These are phyloP conservation scores for Serinus canaria DNA, from an alignment of 2,113 vertebrate species.

Conservation along the genomic window DNA sequence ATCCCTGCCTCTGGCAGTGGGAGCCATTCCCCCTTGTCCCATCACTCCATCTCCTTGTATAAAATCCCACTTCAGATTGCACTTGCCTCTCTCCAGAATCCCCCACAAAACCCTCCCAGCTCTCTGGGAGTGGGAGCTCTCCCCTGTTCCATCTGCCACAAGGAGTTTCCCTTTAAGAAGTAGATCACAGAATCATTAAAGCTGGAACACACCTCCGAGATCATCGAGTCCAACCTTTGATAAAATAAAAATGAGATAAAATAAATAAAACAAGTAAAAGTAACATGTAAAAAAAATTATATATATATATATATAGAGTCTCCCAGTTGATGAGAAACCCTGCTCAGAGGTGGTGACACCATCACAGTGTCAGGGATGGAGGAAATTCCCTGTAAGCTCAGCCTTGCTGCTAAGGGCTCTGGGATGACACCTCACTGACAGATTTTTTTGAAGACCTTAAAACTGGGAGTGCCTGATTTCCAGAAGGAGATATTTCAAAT, in stretches of 20 bases:
- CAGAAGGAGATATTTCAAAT: not conserved
- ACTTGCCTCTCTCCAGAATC: not conserved
- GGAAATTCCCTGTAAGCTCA: not conserved
- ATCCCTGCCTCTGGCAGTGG: not conserved
- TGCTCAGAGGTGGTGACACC: not conserved
- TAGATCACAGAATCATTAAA: not conserved
- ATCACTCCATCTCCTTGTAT: not conserved
- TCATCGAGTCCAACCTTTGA: not conserved
- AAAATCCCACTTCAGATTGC: not conserved
- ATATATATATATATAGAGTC: not conserved
- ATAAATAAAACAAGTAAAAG: not conserved
- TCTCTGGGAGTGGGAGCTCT: not conserved
- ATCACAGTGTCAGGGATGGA: not conserved
- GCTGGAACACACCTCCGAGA: not conserved
- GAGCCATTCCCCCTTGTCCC: rapidly evolving
- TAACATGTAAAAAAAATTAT: not conserved
- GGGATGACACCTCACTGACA: not conserved
- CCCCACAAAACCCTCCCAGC: rapidly evolving
- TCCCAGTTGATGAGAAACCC: not conserved
- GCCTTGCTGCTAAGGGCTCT: not conserved
- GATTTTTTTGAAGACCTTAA: not conserved
- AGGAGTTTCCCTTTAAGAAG: not conserved
- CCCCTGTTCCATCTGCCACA: not conserved
- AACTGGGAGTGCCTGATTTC: not conserved
- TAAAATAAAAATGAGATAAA: not conserved